Evolutionary conservation across 2,113 vertebrate species (phyloP), one percentile per base, ranked within the genome.

Genomic region (Gambusia affinis): DNA sequence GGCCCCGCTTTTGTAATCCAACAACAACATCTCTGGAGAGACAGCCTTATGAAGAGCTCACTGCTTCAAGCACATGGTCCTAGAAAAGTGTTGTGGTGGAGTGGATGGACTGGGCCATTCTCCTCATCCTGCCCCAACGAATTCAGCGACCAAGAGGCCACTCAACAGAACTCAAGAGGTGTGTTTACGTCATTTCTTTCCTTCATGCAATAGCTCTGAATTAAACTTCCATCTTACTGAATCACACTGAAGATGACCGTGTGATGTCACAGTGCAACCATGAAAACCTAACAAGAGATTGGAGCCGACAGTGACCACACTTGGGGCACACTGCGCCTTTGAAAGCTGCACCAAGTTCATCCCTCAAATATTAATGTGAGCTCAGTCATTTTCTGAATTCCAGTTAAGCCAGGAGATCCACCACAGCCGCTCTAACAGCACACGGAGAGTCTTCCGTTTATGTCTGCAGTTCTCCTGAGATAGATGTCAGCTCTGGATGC

Each of bases 21-120:
- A 92, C 89, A 93, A 93, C 91, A 94, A 91, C 93, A 94, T 91
- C 83, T 89, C 87, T 93, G 92, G 90, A 92, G 91, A 84, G 92
- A 87, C 76, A 75, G 86, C 81, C 83, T 75, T 82, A 83, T 82
- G 84, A 89, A 89, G 89, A 83, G 87, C 86, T 89, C 86, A 75
- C 72, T 78, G 88, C 85, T 86, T 87, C 78, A 87, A 66, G 83
- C 78, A 78, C 85, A 67, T 74, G 80, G 83, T 73, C 79, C 86
- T 81, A 76, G 69, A 89, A 84, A 87, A 88, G 88, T 60, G 74
- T 82, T 51, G 78, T 65, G 86, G 60, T 85, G 77, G 86, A 92
- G 88, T 89, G 89, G 84, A 91, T 72, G 85, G 88, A 87, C 78
- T 61, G 83, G 88, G 84, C 83, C 87, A 93, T 94, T 94, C 91